These are phyloP conservation scores for Orchesella flavescens DNA, from an alignment of 2,888 invertebrate species.

Conservation along the genomic window DNA sequence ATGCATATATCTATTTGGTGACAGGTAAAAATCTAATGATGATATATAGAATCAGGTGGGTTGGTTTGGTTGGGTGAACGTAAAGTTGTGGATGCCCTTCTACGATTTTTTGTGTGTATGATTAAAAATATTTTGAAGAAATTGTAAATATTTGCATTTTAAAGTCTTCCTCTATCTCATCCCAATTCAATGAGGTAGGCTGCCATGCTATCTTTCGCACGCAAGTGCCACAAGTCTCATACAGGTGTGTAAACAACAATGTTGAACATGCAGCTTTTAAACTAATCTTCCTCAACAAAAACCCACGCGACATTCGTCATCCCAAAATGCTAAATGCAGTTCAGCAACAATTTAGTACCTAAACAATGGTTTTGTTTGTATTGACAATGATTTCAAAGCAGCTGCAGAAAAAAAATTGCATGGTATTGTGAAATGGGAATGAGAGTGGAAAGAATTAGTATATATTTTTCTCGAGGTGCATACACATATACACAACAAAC, in stretches of 20 bases:
- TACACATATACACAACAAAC: background rate
- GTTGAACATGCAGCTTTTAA: background rate
- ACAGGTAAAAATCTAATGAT: too few relatives aligned
- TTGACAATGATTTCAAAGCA: conserved; percentile 29
- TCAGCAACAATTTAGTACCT: conserved; percentile 23
- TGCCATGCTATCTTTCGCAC: background rate
- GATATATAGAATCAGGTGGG: too few relatives aligned
- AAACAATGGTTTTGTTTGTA: conserved; percentile 27
- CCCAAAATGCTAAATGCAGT: conserved; percentile 21
- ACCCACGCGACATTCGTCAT: background rate
- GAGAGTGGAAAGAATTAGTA: background rate
- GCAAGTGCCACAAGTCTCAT: background rate
- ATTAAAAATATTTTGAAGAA: background rate
- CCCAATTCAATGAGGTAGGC: background rate
- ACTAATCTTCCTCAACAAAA: conserved; percentile 36
- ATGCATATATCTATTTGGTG: too few relatives aligned
- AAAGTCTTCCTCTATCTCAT: background rate
- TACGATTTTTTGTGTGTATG: background rate
- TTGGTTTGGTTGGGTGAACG: too few relatives aligned
- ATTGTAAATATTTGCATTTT: conserved; percentile 40
- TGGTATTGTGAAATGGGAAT: background rate
- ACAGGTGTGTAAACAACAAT: background rate
- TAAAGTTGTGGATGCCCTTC: background rate
- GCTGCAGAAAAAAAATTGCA: conserved; percentile 2
- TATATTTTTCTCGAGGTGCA: background rate